A percentile compares a stretch with the other conserved stretches of the same genome.
Conservation (phyloP, 2,797 vertebrate species). For the Cynopterus sphinx region DNA sequence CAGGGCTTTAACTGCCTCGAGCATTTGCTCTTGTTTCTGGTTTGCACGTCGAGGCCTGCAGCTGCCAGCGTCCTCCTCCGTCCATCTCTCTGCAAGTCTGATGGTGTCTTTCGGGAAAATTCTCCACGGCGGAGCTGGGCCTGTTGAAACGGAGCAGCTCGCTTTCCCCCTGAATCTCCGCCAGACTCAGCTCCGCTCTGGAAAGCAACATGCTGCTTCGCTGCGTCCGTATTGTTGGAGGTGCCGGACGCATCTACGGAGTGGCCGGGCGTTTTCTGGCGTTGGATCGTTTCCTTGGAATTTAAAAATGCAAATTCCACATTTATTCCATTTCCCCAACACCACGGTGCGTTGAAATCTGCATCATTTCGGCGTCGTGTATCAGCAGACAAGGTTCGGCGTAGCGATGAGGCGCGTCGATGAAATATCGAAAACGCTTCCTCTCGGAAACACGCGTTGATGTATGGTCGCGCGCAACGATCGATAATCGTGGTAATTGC, state of each 20-base stretch:
- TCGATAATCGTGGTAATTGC: constrained; percentile 79
- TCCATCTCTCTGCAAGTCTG: neutral
- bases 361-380: neutral
- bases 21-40: neutral
- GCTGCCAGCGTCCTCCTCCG: neutral
- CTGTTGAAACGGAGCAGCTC: neutral
- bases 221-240: neutral
- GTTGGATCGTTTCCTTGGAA: constrained; percentile 28
- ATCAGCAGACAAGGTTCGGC: neutral
- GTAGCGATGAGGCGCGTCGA: neutral
- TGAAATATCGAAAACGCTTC: constrained; percentile 64
- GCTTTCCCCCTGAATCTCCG: neutral
- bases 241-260: neutral
- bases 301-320: constrained; percentile 7
- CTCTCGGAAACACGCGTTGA: constrained; percentile 47
- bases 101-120: neutral
- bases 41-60: neutral
- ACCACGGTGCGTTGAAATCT: neutral
- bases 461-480: constrained; percentile 73
- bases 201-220: neutral
- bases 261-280: neutral
- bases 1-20: neutral
- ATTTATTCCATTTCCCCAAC: constrained; percentile 22
- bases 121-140: neutral
- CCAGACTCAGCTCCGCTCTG: neutral